These are phyloP conservation scores for Aphodius sticticus DNA, from an alignment of 2,888 invertebrate species.

Conservation along the genomic window DNA sequence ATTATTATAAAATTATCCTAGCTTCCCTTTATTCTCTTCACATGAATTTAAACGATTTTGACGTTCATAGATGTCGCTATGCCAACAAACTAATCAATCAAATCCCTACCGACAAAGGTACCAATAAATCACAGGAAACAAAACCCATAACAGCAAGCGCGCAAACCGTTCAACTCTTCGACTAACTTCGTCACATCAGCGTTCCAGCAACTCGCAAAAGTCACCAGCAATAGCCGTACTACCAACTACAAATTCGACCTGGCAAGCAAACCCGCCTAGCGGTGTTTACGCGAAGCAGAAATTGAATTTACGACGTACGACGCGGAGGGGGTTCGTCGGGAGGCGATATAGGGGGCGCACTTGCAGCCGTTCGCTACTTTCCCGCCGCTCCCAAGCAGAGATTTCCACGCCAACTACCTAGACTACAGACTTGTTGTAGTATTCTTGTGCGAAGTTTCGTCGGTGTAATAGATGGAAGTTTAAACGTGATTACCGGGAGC, in stretches of 20 bases:
- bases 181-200: not conserved
- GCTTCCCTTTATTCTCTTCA: no score
- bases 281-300: not conserved
- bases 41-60: no score
- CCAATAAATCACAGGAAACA: not conserved
- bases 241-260: not conserved
- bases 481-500: not conserved
- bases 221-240: not conserved
- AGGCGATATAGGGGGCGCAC: not conserved
- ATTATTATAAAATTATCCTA: no score
- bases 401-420: not conserved
- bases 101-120: no score
- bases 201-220: not conserved
- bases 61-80: no score
- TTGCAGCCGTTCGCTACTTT: not conserved
- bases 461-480: slow-evolving; percentile 4
- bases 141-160: not conserved
- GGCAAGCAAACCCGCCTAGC: not conserved
- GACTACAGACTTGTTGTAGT: not conserved
- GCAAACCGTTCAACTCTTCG: not conserved
- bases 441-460: not conserved
- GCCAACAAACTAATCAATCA: no score
- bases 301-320: not conserved
- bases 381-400: not conserved
- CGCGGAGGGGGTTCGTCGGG: no score